Evolutionary conservation across 2,797 vertebrate species (phyloP).

Genomic region (Sebastes flavidus): DNA sequence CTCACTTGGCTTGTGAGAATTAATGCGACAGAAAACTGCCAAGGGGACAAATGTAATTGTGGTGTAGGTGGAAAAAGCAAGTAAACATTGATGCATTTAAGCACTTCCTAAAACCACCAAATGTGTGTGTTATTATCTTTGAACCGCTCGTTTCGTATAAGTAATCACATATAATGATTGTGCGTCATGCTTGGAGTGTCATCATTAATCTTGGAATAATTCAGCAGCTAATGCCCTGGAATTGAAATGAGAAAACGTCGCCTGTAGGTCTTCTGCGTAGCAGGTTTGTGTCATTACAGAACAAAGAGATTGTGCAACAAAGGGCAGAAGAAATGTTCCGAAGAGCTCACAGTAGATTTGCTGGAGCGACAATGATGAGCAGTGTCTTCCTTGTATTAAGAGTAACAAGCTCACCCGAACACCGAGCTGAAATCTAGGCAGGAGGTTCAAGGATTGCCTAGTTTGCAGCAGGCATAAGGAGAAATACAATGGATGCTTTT

Average conservation of each 20-base stretch:
- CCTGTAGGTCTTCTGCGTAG: conserved; percentile 31
- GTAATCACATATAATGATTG: conserved; percentile 52
- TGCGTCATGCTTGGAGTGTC: conserved; percentile 48
- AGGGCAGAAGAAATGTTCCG: conserved; percentile 16
- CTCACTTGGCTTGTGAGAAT: conserved; percentile 36
- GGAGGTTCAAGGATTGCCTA: conserved; percentile 10
- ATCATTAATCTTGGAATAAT: conserved; percentile 60
- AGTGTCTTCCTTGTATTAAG: conserved; percentile 29
- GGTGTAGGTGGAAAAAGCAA: conserved; percentile 40
- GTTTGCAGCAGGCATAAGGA: conserved; percentile 39
- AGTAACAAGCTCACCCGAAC: conserved; percentile 32
- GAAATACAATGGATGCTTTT: conserved; percentile 41
- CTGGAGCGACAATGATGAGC: conserved; percentile 15
- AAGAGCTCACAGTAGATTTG: conserved; percentile 31
- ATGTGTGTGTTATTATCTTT: conserved; percentile 56
- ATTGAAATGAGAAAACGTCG: conserved; percentile 50
- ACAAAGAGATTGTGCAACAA: conserved; percentile 42
- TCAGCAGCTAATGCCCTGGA: conserved; percentile 51
- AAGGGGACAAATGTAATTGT: conserved; percentile 51
- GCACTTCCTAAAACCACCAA: conserved; percentile 38
- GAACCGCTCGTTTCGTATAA: conserved; percentile 58
- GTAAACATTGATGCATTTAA: conserved; percentile 53
- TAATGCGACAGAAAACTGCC: conserved; percentile 41
- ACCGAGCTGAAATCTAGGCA: conserved; percentile 19
- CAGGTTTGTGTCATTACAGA: conserved; percentile 52